These are phyloP conservation scores for Aporrectodea caliginosa DNA, from an alignment of 1,140 invertebrate genomes.

Conservation along the genomic window DNA sequence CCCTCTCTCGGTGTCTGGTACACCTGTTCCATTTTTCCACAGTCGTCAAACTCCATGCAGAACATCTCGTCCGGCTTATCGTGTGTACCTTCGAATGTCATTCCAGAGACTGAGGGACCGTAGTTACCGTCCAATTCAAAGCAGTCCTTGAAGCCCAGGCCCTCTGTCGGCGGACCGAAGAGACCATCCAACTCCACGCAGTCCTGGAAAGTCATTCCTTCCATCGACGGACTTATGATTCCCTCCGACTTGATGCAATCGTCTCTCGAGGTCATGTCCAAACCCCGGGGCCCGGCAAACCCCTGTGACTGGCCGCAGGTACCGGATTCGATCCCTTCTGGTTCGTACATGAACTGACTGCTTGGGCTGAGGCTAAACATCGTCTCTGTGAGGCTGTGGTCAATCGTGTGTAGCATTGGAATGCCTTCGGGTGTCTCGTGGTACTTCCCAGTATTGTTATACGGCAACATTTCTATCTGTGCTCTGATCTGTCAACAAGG, in stretches of 20 bases:
- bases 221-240: neutral
- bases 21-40: neutral
- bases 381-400: neutral
- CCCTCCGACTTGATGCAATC: neutral
- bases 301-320: neutral
- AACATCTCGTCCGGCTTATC: neutral
- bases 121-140: neutral
- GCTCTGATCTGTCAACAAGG: no score
- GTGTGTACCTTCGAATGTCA: neutral
- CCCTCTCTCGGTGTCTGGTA: neutral
- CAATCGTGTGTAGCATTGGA: neutral
- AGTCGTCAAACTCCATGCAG: neutral
- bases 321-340: neutral
- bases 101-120: neutral
- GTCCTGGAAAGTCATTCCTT: neutral
- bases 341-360: slow-evolving; percentile 2
- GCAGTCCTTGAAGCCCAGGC: neutral
- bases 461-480: neutral
- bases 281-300: neutral
- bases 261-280: neutral
- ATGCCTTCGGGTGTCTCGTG: neutral
- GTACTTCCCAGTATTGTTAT: neutral
- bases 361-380: neutral
- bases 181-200: neutral
- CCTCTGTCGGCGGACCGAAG: neutral